phyloP scores from a whole-genome alignment of 1,140 invertebrate species.

The Anastrepha ludens region DNA sequence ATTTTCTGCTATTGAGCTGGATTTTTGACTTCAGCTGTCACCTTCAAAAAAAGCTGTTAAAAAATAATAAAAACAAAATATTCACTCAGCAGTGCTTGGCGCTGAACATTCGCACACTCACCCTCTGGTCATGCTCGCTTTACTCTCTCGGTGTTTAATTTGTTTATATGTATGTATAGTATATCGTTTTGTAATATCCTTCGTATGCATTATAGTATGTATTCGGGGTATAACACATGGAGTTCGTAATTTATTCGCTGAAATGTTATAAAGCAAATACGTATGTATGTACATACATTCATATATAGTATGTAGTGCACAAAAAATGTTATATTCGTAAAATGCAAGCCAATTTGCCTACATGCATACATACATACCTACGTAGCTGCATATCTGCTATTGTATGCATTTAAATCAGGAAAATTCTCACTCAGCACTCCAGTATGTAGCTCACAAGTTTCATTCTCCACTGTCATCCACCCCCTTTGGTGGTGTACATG shows the following conservation, averaged over 20 bases:
- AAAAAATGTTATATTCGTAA: too few species aligned
- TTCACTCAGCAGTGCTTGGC: background rate
- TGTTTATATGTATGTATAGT: too few species aligned
- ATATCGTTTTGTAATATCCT: too few species aligned
- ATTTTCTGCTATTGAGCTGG: background rate
- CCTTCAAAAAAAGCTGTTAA: background rate
- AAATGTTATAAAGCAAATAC: too few species aligned
- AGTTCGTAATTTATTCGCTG: too few species aligned
- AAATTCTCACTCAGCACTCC: background rate
- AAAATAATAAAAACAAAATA: background rate
- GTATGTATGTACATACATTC: background rate
- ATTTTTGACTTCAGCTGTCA: slow-evolving; percentile 20
- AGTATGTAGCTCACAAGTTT: background rate
- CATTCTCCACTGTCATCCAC: background rate
- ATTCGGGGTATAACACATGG: too few species aligned
- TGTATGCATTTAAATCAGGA: too few species aligned
- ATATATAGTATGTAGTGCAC: background rate
- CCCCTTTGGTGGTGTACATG: background rate
- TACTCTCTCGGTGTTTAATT: too few species aligned
- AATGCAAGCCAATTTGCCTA: too few species aligned
- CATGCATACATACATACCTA: background rate
- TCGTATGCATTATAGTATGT: too few species aligned
- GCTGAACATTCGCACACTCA: background rate
- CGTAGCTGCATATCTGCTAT: background rate
- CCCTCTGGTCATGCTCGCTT: background rate